A percentile compares a stretch with the other conserved stretches of the same genome.
Evolutionary conservation across 1,140 invertebrate genomes (phyloP).

Genomic region (Acromyrmex charruanus): DNA sequence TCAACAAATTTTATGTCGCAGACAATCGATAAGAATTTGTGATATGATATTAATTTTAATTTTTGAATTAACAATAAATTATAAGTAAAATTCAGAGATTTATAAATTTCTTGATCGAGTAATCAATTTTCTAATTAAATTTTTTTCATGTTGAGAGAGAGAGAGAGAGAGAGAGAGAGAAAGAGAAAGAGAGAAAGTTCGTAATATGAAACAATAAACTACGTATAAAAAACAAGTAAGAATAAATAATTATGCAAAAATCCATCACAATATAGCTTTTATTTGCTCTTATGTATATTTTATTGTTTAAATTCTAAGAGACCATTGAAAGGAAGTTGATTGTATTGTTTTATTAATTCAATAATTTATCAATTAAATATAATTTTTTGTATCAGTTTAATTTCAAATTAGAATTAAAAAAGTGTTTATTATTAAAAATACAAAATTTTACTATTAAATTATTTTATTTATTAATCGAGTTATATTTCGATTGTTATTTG

Average conservation of each 20-base stretch:
- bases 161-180: no score
- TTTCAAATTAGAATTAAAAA: neutral
- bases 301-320: no score
- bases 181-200: neutral
- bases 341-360: no score
- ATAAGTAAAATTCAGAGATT: neutral
- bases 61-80: conserved; percentile 4
- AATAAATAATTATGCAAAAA: no score
- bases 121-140: conserved; percentile 20
- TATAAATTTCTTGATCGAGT: neutral
- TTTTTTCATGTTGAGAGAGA: no score
- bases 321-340: no score
- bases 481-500: neutral
- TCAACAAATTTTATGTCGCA: no score
- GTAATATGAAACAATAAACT: neutral
- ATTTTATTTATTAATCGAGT: neutral
- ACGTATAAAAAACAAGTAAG: no score
- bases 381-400: neutral
- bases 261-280: no score
- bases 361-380: no score
- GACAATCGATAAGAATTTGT: neutral
- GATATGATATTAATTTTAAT: neutral
- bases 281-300: no score
- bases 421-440: neutral
- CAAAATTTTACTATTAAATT: neutral